These are phyloP conservation scores for Colostygia pectinataria DNA, from an alignment of 2,888 invertebrate genomes.

Conservation along the genomic window DNA sequence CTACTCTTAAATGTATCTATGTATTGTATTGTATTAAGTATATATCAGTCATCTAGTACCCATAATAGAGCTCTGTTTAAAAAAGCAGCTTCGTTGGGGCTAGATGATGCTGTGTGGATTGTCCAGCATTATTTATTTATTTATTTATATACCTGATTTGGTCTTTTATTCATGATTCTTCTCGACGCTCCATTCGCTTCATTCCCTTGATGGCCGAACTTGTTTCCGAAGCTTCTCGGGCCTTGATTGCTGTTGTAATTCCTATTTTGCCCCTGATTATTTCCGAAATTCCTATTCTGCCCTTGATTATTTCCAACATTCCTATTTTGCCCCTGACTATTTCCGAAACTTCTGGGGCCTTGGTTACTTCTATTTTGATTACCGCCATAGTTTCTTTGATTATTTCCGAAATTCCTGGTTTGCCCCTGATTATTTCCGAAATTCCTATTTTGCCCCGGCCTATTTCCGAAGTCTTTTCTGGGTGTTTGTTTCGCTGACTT, in stretches of 20 bases:
- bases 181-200: constrained; percentile 57
- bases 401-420: constrained; percentile 10
- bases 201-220: constrained; percentile 31
- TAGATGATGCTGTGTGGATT: too few relatives aligned
- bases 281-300: constrained; percentile 13
- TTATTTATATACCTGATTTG: constrained; percentile 50
- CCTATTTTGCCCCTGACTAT: constrained; percentile 23
- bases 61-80: too few relatives aligned
- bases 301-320: constrained; percentile 21
- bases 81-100: too few relatives aligned
- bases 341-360: constrained; percentile 19
- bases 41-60: too few relatives aligned
- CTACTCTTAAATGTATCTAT: too few relatives aligned
- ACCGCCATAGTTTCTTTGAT: constrained; percentile 14
- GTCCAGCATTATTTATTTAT: too few relatives aligned
- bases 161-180: constrained; percentile 65
- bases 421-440: constrained; percentile 20
- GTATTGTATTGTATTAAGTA: too few relatives aligned
- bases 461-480: constrained; percentile 13
- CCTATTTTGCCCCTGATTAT: constrained; percentile 14
- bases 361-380: constrained; percentile 13
- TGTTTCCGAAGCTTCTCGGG: constrained; percentile 9
- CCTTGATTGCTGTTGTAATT: constrained; percentile 21
- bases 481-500: constrained; percentile 9
- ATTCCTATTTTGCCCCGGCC: constrained; percentile 21